These are phyloP conservation scores for Cochlearius cochlearius DNA, from an alignment of 2,113 vertebrate species.

Conservation along the genomic window DNA sequence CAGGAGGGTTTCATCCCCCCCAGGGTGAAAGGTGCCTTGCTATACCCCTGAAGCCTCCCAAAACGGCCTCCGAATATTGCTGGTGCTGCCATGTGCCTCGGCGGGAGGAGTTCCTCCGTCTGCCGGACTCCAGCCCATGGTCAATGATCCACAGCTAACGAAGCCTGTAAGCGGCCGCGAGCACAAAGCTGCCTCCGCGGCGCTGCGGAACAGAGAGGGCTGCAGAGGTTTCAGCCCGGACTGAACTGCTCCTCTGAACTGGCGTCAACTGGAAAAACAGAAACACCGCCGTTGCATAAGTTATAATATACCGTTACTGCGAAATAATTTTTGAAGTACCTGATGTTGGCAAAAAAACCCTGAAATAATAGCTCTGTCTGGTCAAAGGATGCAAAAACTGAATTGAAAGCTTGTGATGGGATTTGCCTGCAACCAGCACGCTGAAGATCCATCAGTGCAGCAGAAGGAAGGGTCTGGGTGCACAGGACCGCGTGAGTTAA, in stretches of 20 bases:
- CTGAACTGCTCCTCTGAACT: neutral
- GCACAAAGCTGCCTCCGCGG: neutral
- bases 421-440: neutral
- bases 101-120: neutral
- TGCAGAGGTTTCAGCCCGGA: neutral
- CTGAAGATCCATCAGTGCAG: neutral
- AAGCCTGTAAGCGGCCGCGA: neutral
- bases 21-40: rapidly evolving
- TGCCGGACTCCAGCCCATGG: rapidly evolving
- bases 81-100: rapidly evolving
- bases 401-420: neutral
- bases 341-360: neutral
- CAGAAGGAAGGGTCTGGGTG: neutral
- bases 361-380: neutral
- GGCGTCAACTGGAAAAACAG: neutral
- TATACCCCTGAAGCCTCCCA: neutral
- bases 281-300: neutral
- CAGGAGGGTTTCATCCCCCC: rapidly evolving
- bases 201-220: neutral
- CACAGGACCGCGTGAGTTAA: neutral
- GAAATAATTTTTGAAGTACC: neutral
- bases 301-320: neutral
- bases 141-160: neutral
- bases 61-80: rapidly evolving
- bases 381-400: neutral